Percentiles rank a stretch among this genome's conserved stretches.
phyloP scores from a whole-genome alignment of 2,113 vertebrate species.

The Sarotherodon lohbergeri region DNA sequence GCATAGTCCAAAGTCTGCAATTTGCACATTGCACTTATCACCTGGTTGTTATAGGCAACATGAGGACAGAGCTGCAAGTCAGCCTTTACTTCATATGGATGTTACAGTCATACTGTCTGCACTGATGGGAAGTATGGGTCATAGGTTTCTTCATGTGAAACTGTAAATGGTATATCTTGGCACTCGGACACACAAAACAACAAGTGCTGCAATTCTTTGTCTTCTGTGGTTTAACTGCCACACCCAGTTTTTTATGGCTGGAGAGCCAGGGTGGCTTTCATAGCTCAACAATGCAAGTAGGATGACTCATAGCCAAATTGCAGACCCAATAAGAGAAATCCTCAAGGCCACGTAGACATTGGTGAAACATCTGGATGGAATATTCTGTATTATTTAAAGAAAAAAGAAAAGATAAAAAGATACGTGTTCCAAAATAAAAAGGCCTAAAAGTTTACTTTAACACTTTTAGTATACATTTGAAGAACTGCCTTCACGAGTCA shows the following conservation, averaged over 20 bases:
- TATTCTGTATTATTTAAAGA: neutral
- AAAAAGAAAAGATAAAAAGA: neutral
- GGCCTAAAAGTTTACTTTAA: neutral
- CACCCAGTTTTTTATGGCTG: conserved; percentile 50
- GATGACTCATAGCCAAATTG: conserved; percentile 26
- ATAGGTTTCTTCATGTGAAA: neutral
- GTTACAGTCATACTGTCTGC: neutral
- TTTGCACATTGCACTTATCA: conserved; percentile 40
- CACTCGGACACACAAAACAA: neutral
- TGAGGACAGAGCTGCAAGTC: neutral
- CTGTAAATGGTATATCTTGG: neutral
- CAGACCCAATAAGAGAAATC: neutral
- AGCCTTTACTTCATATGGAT: neutral
- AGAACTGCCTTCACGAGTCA: neutral
- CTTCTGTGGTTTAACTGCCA: conserved; percentile 29
- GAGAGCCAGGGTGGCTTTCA: conserved; percentile 18
- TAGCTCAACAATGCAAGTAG: neutral
- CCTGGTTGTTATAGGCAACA: conserved; percentile 23
- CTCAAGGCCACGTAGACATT: neutral
- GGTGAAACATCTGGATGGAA: neutral
- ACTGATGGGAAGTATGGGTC: neutral
- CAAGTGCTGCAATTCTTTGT: conserved; percentile 31
- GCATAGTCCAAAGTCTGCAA: conserved; percentile 45
- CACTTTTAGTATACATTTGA: neutral
- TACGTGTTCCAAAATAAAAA: neutral